Conservation (phyloP, 1,140 invertebrate species). For the Copidosoma floridanum region DNA sequence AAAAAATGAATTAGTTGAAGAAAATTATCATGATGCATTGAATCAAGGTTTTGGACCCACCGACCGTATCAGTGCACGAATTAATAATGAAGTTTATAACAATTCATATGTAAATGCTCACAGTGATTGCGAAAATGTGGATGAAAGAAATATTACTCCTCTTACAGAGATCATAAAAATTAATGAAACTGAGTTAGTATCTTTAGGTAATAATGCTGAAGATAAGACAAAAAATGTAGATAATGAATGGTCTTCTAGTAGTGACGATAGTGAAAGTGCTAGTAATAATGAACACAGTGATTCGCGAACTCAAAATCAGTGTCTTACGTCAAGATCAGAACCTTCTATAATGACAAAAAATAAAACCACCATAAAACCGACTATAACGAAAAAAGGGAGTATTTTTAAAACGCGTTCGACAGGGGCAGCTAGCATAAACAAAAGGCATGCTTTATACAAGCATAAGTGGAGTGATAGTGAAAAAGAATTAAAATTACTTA, state of each 20-base stretch:
- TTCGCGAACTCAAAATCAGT: constrained; percentile 11
- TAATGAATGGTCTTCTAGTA: constrained; percentile 55
- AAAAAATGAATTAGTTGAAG: neutral
- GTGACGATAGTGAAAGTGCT: constrained; percentile 51
- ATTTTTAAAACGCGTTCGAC: constrained; percentile 84
- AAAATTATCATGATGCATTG: neutral
- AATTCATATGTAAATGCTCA: too few species aligned
- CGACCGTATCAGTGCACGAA: too few species aligned
- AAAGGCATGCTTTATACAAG: constrained; percentile 78
- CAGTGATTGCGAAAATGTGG: too few species aligned
- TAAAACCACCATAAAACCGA: constrained; percentile 37
- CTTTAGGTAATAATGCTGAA: neutral
- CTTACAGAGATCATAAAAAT: too few species aligned
- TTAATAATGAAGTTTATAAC: too few species aligned
- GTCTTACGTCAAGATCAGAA: constrained; percentile 29
- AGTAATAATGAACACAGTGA: constrained; percentile 38
- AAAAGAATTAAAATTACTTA: constrained; percentile 49
- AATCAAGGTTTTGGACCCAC: too few species aligned
- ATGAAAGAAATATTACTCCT: too few species aligned
- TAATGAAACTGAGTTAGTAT: too few species aligned
- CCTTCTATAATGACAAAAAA: constrained; percentile 6
- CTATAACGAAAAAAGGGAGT: constrained; percentile 71
- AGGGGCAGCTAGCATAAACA: constrained; percentile 71
- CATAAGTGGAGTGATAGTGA: constrained; percentile 83
- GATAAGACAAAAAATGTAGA: constrained; percentile 31